phyloP scores from a whole-genome alignment of 2,113 vertebrate genomes.

The Lycocorax pyrrhopterus region DNA sequence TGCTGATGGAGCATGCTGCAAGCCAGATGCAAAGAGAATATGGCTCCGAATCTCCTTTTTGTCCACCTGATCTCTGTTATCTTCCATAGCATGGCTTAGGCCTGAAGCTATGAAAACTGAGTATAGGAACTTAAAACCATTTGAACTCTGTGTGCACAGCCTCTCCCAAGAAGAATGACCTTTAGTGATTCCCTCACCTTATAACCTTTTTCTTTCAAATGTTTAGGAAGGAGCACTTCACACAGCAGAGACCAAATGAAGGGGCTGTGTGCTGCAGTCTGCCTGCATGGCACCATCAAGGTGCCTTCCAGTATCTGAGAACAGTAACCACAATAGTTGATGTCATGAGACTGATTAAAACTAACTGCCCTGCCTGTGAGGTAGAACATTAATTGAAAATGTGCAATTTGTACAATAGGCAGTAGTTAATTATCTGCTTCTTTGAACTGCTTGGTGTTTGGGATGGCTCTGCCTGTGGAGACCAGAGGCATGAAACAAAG shows the following conservation, averaged over 20 bases:
- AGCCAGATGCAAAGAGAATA: background rate
- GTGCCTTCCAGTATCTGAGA: slow-evolving; percentile 20
- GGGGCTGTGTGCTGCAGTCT: background rate
- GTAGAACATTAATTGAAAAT: slow-evolving; percentile 66
- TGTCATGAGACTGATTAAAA: slow-evolving; percentile 61
- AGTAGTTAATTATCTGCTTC: slow-evolving; percentile 62
- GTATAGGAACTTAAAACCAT: background rate
- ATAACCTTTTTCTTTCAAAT: background rate
- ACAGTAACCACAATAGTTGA: slow-evolving; percentile 43
- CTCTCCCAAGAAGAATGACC: background rate
- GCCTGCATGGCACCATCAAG: background rate
- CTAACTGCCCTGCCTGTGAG: slow-evolving; percentile 53
- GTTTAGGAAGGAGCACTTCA: background rate
- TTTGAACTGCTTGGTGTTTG: slow-evolving; percentile 61
- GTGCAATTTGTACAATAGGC: slow-evolving; percentile 60
- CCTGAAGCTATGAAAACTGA: background rate
- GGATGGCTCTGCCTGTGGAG: slow-evolving; percentile 47
- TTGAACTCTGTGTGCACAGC: background rate
- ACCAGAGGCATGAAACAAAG: slow-evolving; percentile 29
- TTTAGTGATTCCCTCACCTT: background rate
- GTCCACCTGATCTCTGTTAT: background rate
- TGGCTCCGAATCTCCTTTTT: background rate
- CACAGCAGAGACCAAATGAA: background rate
- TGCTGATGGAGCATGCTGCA: background rate
- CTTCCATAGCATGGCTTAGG: background rate